Percentiles rank a stretch among this genome's conserved stretches.
Conservation (phyloP, 2,113 vertebrate genomes). For the Clarias macrocephalus region DNA sequence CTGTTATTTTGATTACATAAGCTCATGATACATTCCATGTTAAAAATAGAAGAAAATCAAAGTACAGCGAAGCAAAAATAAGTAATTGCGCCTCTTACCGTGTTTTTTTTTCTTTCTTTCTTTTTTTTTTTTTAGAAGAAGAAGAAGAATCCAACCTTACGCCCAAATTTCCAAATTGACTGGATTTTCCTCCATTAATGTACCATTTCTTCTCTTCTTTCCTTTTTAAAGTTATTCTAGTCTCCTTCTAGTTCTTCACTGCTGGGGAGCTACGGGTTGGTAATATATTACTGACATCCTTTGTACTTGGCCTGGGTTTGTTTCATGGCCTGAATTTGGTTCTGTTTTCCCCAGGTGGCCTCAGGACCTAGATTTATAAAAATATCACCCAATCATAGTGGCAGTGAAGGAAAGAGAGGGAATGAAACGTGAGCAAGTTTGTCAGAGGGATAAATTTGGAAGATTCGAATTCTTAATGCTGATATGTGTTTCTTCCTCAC, state of each 20-base stretch:
- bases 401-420: slow-evolving; percentile 60
- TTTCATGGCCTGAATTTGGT: slow-evolving; percentile 72
- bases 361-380: slow-evolving; percentile 78
- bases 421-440: slow-evolving; percentile 54
- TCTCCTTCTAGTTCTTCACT: slow-evolving; percentile 22
- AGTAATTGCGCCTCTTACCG: slow-evolving; percentile 31
- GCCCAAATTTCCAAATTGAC: not conserved
- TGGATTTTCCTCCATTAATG: not conserved
- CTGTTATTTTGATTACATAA: slow-evolving; percentile 32
- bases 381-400: slow-evolving; percentile 79
- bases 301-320: slow-evolving; percentile 57
- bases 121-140: too few relatives aligned
- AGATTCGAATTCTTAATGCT: not conserved
- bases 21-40: slow-evolving; percentile 19
- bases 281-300: slow-evolving; percentile 46
- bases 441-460: slow-evolving; percentile 46
- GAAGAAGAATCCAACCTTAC: not conserved
- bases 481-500: not conserved
- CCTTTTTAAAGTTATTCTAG: not conserved
- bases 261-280: slow-evolving; percentile 26
- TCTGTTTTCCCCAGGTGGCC: slow-evolving; percentile 77
- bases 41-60: slow-evolving; percentile 37
- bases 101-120: not conserved
- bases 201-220: not conserved
- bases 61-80: not conserved